phyloP scores from a whole-genome alignment of 2,888 invertebrate genomes.

The Sinotaia quadrata region DNA sequence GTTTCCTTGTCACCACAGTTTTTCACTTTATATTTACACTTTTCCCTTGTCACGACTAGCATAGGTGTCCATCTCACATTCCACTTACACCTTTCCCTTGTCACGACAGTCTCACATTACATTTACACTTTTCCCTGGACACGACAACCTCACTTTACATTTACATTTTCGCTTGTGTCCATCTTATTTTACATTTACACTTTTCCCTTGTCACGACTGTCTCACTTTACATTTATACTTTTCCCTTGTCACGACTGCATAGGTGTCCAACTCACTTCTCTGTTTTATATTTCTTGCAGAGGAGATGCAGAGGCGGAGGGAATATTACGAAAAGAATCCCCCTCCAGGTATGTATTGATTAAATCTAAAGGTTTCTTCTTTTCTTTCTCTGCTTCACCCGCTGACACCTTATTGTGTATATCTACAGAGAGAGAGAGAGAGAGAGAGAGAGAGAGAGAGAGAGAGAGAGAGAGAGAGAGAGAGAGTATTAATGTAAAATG shows the following conservation, averaged over 20 bases:
- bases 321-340: constrained; percentile 81
- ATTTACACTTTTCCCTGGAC: no score
- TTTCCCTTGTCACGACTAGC: neutral
- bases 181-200: neutral
- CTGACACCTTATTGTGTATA: no score
- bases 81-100: no score
- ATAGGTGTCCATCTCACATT: neutral
- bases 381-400: constrained; percentile 11
- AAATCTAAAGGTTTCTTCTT: neutral
- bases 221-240: neutral
- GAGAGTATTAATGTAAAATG: no score
- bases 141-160: no score
- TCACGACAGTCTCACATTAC: no score
- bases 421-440: no score
- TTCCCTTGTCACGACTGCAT: neutral
- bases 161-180: neutral
- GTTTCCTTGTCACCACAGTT: no score
- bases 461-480: no score
- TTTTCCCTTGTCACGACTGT: neutral
- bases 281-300: constrained; percentile 72
- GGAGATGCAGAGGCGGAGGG: constrained; percentile 89
- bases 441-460: no score
- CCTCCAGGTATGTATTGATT: constrained; percentile 26
- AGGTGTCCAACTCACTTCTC: neutral
- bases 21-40: no score